Base-by-base conservation (phyloP, 2,797 vertebrate species). In the Pseudotriccus pelzelni region DNA sequence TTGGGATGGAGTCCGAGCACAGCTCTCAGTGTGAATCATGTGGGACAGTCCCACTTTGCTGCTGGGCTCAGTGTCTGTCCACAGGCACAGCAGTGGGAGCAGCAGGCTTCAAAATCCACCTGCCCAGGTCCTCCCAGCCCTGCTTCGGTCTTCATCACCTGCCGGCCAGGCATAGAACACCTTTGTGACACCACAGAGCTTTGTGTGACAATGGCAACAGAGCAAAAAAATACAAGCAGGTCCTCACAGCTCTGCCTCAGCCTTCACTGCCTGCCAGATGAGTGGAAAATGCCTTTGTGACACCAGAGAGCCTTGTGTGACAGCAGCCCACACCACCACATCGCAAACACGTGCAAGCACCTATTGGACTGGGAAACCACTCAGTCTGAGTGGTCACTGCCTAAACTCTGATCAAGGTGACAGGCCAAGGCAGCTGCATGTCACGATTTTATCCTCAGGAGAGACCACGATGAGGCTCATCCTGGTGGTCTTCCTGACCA, bases 331-430 rank as follows among this genome's bases (percentile, higher is more conserved):
- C 10, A 15, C 37, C 20, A 46, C 59, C 80, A 78, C 73, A 78
- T 0, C 32, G 19, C 30, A 72, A 63, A 25, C 63, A 69, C 0
- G 0, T 10, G 32, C 41, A 50, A 41, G 74, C 8, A 21, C 74
- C n/a, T 2, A n/a, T 47, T 47, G 23, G 24, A 49, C 43, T 14
- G 55, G 24, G 37, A n/a, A 66, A 62, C 20, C 34, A 4, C 39
- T 34, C 21, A 24, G 16, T 16, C 20, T 0, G 0, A 47, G 49
- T 37, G 10, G 7, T 2, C 16, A 19, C 25, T 74, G 56, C 20
- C 56, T 11, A 32, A 73, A 15, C 13, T 36, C 27, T 2, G 2
- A 50, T 14, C 63, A 37, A 7, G 12, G 50, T 32, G 64, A 83
- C 39, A 39, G 18, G 52, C 32, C 46, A 0, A 81, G 36, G 28